Percentiles rank a stretch among this genome's conserved stretches.
Evolutionary conservation across 2,888 invertebrate species (phyloP).

Genomic region (Napeogenes sylphis): DNA sequence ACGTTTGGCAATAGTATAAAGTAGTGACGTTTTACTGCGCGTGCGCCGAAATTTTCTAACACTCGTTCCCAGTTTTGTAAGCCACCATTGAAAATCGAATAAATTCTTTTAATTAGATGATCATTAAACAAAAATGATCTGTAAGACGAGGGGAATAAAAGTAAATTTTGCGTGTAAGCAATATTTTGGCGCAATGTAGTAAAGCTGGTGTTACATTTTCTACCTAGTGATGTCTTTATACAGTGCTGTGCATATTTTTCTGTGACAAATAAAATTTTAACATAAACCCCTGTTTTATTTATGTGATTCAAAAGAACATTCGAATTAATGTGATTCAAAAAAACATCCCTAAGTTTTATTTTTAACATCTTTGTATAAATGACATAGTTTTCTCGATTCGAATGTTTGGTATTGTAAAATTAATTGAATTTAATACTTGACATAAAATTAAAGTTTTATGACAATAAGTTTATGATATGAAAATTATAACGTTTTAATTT

Average conservation of each 20-base stretch:
- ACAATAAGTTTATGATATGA: too few relatives aligned
- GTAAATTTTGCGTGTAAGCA: conserved; percentile 19
- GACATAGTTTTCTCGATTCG: too few relatives aligned
- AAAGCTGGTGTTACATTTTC: conserved; percentile 34
- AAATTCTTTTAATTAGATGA: too few relatives aligned
- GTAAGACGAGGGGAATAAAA: background rate
- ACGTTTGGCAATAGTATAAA: conserved; percentile 26
- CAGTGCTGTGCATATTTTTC: conserved; percentile 44
- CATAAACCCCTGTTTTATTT: conserved; percentile 16
- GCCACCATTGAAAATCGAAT: too few relatives aligned
- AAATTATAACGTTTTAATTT: too few relatives aligned
- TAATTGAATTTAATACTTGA: too few relatives aligned
- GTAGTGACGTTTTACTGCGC: conserved; percentile 11
- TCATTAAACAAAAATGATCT: background rate
- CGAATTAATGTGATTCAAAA: background rate
- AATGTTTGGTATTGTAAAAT: too few relatives aligned
- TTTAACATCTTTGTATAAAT: too few relatives aligned
- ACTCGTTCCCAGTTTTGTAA: background rate
- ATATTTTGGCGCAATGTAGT: conserved; percentile 28
- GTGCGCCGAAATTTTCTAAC: conserved; percentile 19
- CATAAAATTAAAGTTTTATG: too few relatives aligned
- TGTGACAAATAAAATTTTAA: conserved; percentile 38
- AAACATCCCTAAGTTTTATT: too few relatives aligned
- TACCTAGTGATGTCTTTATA: conserved; percentile 42
- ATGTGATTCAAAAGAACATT: background rate